These are phyloP conservation scores for Grapholita molesta DNA, from an alignment of 1,140 invertebrate species.

Conservation along the genomic window DNA sequence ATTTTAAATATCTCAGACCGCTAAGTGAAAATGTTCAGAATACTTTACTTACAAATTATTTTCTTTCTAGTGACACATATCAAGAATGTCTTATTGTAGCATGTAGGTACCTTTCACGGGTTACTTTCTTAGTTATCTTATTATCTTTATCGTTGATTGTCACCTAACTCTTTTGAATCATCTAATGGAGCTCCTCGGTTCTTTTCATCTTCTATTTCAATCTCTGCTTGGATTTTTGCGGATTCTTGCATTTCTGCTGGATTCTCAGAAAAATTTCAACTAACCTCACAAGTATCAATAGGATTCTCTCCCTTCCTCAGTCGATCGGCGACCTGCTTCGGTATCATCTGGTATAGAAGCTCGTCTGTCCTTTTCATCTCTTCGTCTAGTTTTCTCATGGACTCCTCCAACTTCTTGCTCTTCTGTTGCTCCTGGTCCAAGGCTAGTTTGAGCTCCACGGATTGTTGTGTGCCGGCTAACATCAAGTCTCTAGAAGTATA, in stretches of 20 bases:
- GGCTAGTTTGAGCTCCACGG: constrained; percentile 96
- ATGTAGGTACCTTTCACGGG: no score
- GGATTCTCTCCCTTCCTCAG: constrained; percentile 94
- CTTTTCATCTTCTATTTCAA: not conserved
- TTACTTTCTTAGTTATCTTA: no score
- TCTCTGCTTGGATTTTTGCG: not conserved
- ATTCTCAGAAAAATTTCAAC: constrained; percentile 11
- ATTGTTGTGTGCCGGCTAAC: constrained; percentile 97
- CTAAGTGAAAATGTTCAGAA: no score
- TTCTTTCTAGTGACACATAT: no score
- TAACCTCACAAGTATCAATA: constrained; percentile 96
- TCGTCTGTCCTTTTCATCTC: constrained; percentile 98
- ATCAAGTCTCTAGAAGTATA: constrained; percentile 89
- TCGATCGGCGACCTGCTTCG: constrained; percentile 96
- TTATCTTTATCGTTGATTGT: no score
- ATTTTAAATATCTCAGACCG: no score
- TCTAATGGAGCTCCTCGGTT: not conserved
- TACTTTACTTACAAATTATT: no score
- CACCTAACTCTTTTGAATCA: not conserved
- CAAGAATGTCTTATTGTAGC: no score
- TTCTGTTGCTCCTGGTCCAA: constrained; percentile 98
- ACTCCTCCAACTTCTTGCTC: constrained; percentile 97
- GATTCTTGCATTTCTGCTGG: not conserved
- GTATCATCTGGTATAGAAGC: constrained; percentile 98
- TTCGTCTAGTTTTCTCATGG: constrained; percentile 96